A percentile compares a stretch with the other conserved stretches of the same genome.
phyloP scores from a whole-genome alignment of 2,888 invertebrate species.

The Imbricaverruca yamaguchii region DNA sequence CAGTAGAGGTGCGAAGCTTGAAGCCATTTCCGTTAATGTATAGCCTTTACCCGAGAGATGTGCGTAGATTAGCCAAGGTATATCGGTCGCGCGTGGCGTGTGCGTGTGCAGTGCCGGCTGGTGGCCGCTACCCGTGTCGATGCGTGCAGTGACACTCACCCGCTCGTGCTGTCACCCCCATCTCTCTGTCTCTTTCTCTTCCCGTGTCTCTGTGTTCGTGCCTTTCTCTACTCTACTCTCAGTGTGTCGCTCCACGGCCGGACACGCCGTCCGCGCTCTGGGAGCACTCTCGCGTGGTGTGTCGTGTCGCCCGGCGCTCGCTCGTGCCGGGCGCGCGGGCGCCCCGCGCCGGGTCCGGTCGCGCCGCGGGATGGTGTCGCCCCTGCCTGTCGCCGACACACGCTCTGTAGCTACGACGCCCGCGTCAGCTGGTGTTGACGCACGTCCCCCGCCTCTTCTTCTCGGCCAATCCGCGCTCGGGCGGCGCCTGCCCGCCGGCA shows the following conservation, averaged over 20 bases:
- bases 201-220: conserved; percentile 9
- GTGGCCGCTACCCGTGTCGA: neutral
- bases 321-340: too few relatives aligned
- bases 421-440: too few relatives aligned
- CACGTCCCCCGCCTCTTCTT: too few relatives aligned
- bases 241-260: neutral
- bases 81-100: neutral
- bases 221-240: conserved; percentile 2
- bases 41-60: conserved; percentile 19
- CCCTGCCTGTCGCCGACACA: neutral
- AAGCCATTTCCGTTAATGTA: conserved; percentile 17
- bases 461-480: too few relatives aligned
- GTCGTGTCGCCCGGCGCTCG: too few relatives aligned
- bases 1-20: conserved; percentile 18
- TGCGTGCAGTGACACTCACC: neutral
- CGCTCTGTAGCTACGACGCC: neutral
- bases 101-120: neutral
- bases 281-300: too few relatives aligned
- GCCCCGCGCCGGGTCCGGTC: neutral
- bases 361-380: neutral
- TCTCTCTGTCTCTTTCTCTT: conserved; percentile 20
- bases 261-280: too few relatives aligned
- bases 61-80: conserved; percentile 21
- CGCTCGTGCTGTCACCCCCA: neutral
- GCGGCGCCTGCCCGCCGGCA: too few relatives aligned